These are phyloP conservation scores for Trissoscelio sp. DNA, from an alignment of 2,888 invertebrate genomes.

Conservation along the genomic window DNA sequence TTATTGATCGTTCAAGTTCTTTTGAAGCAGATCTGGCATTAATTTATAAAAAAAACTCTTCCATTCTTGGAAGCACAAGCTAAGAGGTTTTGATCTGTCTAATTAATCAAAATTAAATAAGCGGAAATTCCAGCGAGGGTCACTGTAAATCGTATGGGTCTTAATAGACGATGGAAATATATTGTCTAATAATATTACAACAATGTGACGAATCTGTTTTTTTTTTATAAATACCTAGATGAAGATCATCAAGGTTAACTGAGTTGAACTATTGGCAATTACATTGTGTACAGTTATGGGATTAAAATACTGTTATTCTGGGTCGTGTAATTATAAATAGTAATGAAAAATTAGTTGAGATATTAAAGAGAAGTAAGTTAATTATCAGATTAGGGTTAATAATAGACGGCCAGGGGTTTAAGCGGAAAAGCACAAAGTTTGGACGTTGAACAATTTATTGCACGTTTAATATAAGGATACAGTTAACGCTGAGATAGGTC, in stretches of 20 bases:
- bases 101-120: neutral
- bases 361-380: conserved; percentile 34
- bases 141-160: neutral
- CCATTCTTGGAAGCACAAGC: too few relatives aligned
- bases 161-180: conserved; percentile 9
- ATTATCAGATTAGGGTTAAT: conserved; percentile 47
- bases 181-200: conserved; percentile 21
- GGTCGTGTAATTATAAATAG: conserved; percentile 62
- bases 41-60: too few relatives aligned
- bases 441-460: conserved; percentile 1
- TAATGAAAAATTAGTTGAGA: conserved; percentile 48
- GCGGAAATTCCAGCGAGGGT: neutral
- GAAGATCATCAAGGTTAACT: conserved; percentile 61
- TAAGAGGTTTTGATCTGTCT: too few relatives aligned
- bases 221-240: conserved; percentile 43
- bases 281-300: conserved; percentile 68
- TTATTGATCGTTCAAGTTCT: conserved; percentile 5
- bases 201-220: conserved; percentile 56
- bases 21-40: too few relatives aligned
- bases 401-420: neutral
- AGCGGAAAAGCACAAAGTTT: conserved; percentile 8
- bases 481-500: conserved; percentile 15
- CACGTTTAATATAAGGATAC: neutral
- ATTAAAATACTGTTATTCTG: conserved; percentile 68
- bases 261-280: conserved; percentile 67